Percentiles rank a stretch among this genome's conserved stretches.
These are phyloP conservation scores for Phoeniculus purpureus DNA, from an alignment of 2,797 vertebrate species.

Conservation along the genomic window DNA sequence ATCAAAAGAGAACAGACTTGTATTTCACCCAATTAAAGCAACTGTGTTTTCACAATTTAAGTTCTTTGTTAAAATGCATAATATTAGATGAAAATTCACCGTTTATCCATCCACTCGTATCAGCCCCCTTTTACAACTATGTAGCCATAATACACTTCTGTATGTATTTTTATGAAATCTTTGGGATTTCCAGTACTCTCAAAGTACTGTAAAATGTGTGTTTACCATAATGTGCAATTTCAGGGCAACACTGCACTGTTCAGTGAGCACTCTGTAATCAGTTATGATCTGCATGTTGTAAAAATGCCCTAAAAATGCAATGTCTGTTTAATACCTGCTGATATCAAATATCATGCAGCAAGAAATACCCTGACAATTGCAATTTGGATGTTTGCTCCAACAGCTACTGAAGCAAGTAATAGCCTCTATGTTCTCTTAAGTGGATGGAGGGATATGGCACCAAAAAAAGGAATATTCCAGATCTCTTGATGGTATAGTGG, in stretches of 20 bases:
- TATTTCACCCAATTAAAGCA: not conserved
- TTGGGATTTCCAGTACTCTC: not conserved
- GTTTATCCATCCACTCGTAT: not conserved
- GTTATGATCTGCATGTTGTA: not conserved
- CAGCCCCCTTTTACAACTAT: not conserved
- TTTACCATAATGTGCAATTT: not conserved
- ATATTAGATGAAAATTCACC: not conserved
- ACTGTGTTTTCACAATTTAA: not conserved
- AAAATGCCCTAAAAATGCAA: not conserved
- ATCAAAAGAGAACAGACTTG: not conserved
- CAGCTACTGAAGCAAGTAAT: not conserved
- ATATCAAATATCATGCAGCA: not conserved
- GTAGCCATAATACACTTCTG: not conserved
- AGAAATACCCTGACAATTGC: not conserved
- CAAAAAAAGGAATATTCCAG: not conserved
- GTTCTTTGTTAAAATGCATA: not conserved
- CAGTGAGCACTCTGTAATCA: rapidly evolving
- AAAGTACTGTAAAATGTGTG: not conserved
- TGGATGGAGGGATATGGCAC: not conserved
- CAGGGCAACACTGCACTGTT: not conserved
- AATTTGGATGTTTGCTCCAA: not conserved
- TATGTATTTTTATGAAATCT: not conserved
- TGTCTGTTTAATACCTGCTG: not conserved
- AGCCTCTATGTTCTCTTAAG: not conserved
- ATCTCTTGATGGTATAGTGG: not conserved